Base-by-base conservation (phyloP, 2,797 vertebrate species). In the Sternotherus odoratus region DNA sequence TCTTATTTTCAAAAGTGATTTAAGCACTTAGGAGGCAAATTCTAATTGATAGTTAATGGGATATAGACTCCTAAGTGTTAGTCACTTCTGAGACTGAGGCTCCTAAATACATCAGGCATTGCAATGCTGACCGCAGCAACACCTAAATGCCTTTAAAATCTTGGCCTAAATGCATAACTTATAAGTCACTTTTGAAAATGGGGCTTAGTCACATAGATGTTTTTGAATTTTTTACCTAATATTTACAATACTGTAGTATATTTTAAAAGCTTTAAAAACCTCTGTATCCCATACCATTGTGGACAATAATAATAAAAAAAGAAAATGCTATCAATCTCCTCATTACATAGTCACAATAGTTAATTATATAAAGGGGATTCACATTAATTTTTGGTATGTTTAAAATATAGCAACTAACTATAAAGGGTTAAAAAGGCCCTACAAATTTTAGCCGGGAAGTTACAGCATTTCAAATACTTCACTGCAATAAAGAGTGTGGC, bases 221-320 rank as follows among this genome's bases (percentile, higher is more conserved):
- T 57, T 86, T 12, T 33, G 33, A 89, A 91, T 89, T 74, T 17
- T 78, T 13, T 75, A 48, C 43, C 74, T 26, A 75, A 16, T 91
- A 84, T 2, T 82, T 91, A 83, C 13, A 46, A 81, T 93, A 50
- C 87, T 94, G 85, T 90, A 69, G 28, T 46, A 82, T 33, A 94
- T 92, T 93, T 89, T 63, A 80, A 92, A 57, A 92, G 49, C 86
- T 93, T 89, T 93, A 88, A n/a, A 91, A 15, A 28, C 79, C 86
- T 78, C 77, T 92, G 26, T 78, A 72, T 94, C 28, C 16, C n/a
- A 94, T 74, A 87, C 57, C 60, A 91, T 80, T 88, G 11, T 4
- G 74, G 78, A 89, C 66, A 82, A 87, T 88, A 84, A 87, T 88
- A 84, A 30, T 50, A 51, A 82, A 78, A 90, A 96, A n/a, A 51